A percentile compares a stretch with the other conserved stretches of the same genome.
phyloP scores from a whole-genome alignment of 2,888 invertebrate genomes.

The Thysanoteuthis rhombus region DNA sequence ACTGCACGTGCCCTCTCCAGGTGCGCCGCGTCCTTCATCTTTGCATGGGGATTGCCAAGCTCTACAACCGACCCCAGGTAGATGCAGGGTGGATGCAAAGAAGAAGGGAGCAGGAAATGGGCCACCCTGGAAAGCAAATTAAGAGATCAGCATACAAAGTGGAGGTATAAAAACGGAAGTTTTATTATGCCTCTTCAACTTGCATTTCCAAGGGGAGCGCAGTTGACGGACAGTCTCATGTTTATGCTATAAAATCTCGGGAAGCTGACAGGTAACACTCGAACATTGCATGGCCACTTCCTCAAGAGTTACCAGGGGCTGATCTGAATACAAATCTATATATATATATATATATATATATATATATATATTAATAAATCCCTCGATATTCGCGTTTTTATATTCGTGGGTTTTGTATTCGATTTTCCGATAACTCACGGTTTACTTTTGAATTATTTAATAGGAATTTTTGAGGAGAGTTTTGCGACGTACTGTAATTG shows the following conservation, averaged over 20 bases:
- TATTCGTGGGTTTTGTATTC: no score
- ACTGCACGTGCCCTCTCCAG: not conserved
- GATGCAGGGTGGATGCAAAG: not conserved
- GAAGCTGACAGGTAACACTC: not conserved
- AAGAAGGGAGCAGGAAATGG: not conserved
- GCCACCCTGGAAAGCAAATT: not conserved
- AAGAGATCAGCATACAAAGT: not conserved
- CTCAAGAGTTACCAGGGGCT: not conserved
- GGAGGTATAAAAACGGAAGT: not conserved
- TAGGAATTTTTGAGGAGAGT: no score
- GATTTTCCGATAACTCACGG: no score
- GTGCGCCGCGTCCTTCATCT: not conserved
- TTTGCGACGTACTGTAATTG: no score
- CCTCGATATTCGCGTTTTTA: no score
- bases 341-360: not conserved
- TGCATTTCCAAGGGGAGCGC: not conserved
- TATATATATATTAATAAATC: constrained; percentile 15
- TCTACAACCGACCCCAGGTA: not conserved
- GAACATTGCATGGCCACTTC: not conserved
- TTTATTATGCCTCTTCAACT: not conserved
- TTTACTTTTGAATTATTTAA: no score
- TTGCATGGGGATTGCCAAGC: not conserved
- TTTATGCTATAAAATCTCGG: not conserved
- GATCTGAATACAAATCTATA: not conserved
- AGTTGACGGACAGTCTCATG: not conserved